Conservation (phyloP, 1,140 invertebrate genomes). For the Hesperophylax magnus region DNA sequence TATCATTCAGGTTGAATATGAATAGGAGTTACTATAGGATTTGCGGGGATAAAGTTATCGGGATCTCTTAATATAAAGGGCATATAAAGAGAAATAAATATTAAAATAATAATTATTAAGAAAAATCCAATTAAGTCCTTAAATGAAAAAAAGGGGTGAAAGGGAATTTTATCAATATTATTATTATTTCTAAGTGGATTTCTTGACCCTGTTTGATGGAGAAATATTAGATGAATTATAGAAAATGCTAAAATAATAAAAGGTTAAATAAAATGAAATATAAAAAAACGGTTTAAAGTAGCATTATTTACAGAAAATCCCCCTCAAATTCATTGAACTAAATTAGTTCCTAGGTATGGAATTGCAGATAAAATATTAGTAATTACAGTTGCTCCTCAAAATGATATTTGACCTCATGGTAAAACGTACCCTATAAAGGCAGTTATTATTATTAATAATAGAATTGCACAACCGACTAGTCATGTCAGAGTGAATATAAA, state of each 20-base stretch:
- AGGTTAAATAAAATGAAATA: no score
- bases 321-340: no score
- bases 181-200: conserved; percentile 74
- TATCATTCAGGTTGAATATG: conserved; percentile 86
- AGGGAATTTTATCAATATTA: conserved; percentile 75
- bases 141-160: conserved; percentile 75
- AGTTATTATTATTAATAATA: conserved; percentile 75
- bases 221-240: conserved; percentile 57
- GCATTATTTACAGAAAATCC: no score
- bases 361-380: no score
- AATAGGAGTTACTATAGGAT: conserved; percentile 77
- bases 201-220: conserved; percentile 75
- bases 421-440: conserved; percentile 81
- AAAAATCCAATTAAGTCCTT: conserved; percentile 72
- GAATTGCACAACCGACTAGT: conserved; percentile 72
- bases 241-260: no score
- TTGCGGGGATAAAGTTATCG: conserved; percentile 78
- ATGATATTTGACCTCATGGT: no score
- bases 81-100: conserved; percentile 70
- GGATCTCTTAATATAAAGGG: conserved; percentile 68
- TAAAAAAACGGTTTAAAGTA: no score
- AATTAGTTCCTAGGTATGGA: no score
- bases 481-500: conserved; percentile 71
- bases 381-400: no score
- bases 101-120: conserved; percentile 68